Evolutionary conservation across 2,113 vertebrate species (phyloP), one percentile per base, ranked within the genome.

Genomic region (Dermatemys mawii): DNA sequence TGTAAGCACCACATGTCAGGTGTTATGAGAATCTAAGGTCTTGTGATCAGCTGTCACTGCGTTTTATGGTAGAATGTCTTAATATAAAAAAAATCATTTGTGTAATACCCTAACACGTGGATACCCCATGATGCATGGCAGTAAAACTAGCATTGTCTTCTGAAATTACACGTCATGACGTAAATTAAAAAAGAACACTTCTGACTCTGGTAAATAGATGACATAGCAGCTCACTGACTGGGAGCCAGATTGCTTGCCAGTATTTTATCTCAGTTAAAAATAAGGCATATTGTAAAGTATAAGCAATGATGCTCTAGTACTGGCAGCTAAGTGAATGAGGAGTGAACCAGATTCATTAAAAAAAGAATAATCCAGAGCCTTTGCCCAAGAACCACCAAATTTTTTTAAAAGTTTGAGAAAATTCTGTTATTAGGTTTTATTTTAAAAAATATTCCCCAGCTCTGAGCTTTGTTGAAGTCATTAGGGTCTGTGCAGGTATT

Each of bases 1-100:
- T 92, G 46, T 83, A 84, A 86, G 48, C 70, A 55, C 53, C 50
- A 8, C 29, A 38, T 84, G 92, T 92, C 53, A 88, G 78, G 82
- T 89, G 73, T 1, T 2, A 78, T 76, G 51, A 88, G 87, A 94
- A 95, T 83, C 86, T 95, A 94, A 95, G 84, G 50, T 94, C 50
- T 96, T 96, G n/a, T 90, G 92, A 96, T 86, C 49, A 88, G 84
- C 87, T 91, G 51, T 76, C 89, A 93, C 89, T 86, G 92, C 91
- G 96, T 96, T 97, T 90, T 53, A 73, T 84, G 81, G 17, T 49
- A 70, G 83, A 92, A 93, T 91, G 57, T 84, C n/a, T 78, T 86
- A 90, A 86, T 78, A 35, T 44, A 80, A 93, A 92, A 53, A 51
- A 22, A 90, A 49, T 85, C n/a, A 80, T 60, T 27, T 46, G 21